Base-by-base conservation (phyloP, 2,888 invertebrate genomes). In the Creontiades dilutus region DNA sequence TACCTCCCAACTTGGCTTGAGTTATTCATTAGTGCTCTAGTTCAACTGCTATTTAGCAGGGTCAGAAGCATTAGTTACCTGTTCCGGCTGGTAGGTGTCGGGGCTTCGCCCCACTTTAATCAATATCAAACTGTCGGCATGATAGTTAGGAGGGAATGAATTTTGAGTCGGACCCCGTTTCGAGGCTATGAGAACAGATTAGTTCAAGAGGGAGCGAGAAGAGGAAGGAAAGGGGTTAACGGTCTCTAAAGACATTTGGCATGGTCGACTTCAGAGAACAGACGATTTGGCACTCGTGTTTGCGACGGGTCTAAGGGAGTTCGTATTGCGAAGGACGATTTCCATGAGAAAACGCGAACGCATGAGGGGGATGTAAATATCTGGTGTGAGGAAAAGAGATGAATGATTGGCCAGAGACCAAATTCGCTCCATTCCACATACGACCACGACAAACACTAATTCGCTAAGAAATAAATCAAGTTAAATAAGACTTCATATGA, bases 1-100 rank as follows among this genome's bases (percentile, higher is more conserved):
- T 52, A 13, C n/a, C 82, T 19, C 82, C 52, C 37, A 7, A 37
- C 37, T 37, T 48, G 82, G 23, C 52, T 48, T 52, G 82, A 52
- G 82, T 23, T 52, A 82, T 82, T 82, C 82, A 82, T 82, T 82
- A 82, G 52, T 14, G 82, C 82, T 82, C 19, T 52, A 52, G 19
- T 82, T 52, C 82, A 52, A 82, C 82, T 82, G 80, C 82, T 82
- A 82, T 82, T 82, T 82, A 82, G 48, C 46, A 82, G 82, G 82
- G 52, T 82, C 82, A 52, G 52, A 82, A 48, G 82, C 82, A 82
- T 82, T 82, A 52, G 82, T 82, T 82, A 82, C 82, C 82, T 82
- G 23, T 27, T 48, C 52, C 47, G n/a, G 52, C 82, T 23, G 52
- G 52, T 52, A 52, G 52, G 37, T 37, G n/a, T 13, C 46, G 28